A percentile compares a stretch with the other conserved stretches of the same genome.
phyloP scores from a whole-genome alignment of 1,140 invertebrate genomes.

The Xylocopa sonorina region DNA sequence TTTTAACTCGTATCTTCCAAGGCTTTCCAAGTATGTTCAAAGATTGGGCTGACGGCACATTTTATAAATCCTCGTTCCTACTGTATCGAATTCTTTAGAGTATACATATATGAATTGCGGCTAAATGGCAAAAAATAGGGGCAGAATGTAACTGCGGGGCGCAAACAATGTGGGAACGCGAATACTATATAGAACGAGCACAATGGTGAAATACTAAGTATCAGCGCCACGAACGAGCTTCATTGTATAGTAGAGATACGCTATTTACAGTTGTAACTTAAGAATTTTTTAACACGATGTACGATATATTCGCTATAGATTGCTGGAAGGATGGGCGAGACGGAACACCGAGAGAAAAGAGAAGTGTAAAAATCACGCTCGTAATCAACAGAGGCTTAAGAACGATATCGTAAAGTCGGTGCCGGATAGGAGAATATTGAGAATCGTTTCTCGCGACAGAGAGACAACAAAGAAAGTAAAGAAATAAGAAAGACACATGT shows the following conservation, averaged over 20 bases:
- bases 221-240: conserved; percentile 59
- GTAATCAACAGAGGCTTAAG: conserved; percentile 41
- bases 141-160: not conserved
- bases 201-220: conserved; percentile 22
- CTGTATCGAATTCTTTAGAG: conserved; percentile 23
- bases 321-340: not conserved
- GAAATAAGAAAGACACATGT: conserved; percentile 15
- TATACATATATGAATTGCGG: not conserved
- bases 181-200: not conserved
- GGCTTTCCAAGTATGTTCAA: not conserved
- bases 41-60: not conserved
- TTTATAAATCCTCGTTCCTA: conserved; percentile 3
- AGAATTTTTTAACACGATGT: conserved; percentile 55
- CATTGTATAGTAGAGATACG: conserved; percentile 69
- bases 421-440: not conserved
- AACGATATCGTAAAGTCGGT: not conserved
- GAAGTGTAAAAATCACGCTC: not conserved
- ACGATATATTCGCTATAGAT: conserved; percentile 54
- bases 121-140: not conserved
- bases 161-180: not conserved
- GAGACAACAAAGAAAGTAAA: not conserved
- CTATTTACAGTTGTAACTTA: conserved; percentile 65
- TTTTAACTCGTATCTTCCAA: not conserved
- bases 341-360: not conserved
- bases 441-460: not conserved